Evolutionary conservation across 2,113 vertebrate genomes (phyloP).

Genomic region (Poecile atricapillus): DNA sequence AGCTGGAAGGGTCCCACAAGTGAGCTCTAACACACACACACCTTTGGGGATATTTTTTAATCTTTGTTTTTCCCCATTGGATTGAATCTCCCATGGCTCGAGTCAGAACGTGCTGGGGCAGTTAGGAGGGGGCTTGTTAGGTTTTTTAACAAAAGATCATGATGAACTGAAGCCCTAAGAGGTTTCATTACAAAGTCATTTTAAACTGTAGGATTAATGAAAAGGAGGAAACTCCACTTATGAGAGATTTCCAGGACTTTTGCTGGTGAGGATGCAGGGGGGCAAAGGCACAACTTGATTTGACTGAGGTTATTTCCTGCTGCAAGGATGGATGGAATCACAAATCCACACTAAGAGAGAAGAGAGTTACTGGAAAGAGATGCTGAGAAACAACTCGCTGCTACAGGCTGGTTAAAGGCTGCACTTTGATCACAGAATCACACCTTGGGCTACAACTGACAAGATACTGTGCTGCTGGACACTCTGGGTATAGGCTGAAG

Average conservation of each 20-base stretch:
- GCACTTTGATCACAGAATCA: background rate
- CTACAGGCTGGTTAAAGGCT: background rate
- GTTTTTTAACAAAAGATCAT: background rate
- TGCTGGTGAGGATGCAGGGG: background rate
- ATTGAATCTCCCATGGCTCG: rapidly evolving
- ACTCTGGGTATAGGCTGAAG: background rate
- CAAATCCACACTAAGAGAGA: background rate
- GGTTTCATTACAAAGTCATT: background rate
- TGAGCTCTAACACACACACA: background rate
- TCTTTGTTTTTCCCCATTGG: background rate
- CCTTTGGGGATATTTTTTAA: background rate
- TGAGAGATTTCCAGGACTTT: background rate
- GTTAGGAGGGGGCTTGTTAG: background rate
- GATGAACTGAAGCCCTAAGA: background rate
- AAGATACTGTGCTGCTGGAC: background rate
- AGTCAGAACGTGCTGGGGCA: background rate
- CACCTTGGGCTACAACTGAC: background rate
- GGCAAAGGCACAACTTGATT: background rate
- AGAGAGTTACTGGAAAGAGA: background rate
- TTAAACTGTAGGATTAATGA: background rate
- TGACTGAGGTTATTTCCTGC: background rate
- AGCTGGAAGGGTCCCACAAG: background rate
- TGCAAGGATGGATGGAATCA: background rate
- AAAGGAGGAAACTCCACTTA: background rate
- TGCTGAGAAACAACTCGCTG: background rate